These are phyloP conservation scores for Oceanites oceanicus DNA, from an alignment of 2,113 vertebrate species.

Conservation along the genomic window DNA sequence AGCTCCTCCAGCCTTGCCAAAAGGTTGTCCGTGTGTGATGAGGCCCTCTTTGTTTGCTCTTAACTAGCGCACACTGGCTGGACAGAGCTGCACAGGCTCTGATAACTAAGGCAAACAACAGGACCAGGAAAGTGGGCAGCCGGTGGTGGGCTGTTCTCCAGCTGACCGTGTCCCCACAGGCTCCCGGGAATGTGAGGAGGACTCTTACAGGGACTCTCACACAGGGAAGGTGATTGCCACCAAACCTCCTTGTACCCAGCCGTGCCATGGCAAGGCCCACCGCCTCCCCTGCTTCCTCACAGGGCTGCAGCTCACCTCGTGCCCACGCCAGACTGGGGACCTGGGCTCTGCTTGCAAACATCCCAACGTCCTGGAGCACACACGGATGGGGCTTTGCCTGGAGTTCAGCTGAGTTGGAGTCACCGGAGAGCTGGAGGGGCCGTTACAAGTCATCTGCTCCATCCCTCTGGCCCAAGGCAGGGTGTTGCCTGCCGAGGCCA, in stretches of 20 bases:
- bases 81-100: not conserved
- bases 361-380: fast-evolving
- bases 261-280: not conserved
- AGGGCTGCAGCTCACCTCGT: not conserved
- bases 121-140: not conserved
- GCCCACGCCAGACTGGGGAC: not conserved
- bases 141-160: not conserved
- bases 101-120: not conserved
- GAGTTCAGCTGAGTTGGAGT: not conserved
- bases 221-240: fast-evolving
- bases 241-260: not conserved
- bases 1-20: not conserved
- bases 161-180: fast-evolving
- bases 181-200: fast-evolving
- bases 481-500: fast-evolving
- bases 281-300: not conserved
- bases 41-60: not conserved
- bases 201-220: not conserved
- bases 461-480: not conserved
- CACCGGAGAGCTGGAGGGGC: not conserved
- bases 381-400: not conserved
- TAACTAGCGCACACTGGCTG: not conserved
- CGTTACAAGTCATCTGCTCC: not conserved
- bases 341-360: not conserved
- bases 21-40: not conserved